Base-by-base conservation (phyloP, 2,888 invertebrate species). In the Eurytoma californica region DNA sequence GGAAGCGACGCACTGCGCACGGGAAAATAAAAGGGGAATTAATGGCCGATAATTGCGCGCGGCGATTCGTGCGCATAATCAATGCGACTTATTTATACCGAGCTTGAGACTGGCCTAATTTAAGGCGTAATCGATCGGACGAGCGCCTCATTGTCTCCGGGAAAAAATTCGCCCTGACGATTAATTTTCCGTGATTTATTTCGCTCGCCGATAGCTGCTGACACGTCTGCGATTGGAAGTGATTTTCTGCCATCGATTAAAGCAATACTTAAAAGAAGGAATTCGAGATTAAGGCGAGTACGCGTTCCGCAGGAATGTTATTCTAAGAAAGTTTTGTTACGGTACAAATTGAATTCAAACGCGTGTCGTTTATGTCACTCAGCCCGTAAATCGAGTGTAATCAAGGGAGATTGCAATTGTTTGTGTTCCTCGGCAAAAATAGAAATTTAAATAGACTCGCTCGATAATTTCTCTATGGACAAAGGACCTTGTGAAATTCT, bases 31-130 rank as follows among this genome's bases (percentile, higher is more conserved):
- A 76, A 72, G 77, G 77, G 73, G 82, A 80, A 80, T 81, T 81
- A 83, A 82, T 78, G 81, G 77, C 72, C 80, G 83, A 83, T 83
- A 83, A 83, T 78, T 80, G 78, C 69, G 72, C 39, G 47, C 12
- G 18, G 51, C 65, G 49, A 76, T 68, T 68, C 75, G 49, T 67
- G 53, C 51, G 57, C 63, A 57, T 75, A 80, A 72, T 76, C 66
- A 70, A 49, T 58, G 57, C 69, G 51, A 30, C 73, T 72, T 68
- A 63, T 30, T 68, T 78, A 65, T 67, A 12, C 30, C 67, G 18
- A 12, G 70, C 28, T 28, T 55, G 63, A 14, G 61, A 77, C 49
- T 51, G 57, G 51, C 49, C 70, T 58, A 65, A 63, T 77, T 77
- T 49, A 7, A 24, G 24, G 14, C 20, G 28, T 68, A 63, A 76